Conservation (phyloP, 2,797 vertebrate species). For the Sphenodon punctatus region DNA sequence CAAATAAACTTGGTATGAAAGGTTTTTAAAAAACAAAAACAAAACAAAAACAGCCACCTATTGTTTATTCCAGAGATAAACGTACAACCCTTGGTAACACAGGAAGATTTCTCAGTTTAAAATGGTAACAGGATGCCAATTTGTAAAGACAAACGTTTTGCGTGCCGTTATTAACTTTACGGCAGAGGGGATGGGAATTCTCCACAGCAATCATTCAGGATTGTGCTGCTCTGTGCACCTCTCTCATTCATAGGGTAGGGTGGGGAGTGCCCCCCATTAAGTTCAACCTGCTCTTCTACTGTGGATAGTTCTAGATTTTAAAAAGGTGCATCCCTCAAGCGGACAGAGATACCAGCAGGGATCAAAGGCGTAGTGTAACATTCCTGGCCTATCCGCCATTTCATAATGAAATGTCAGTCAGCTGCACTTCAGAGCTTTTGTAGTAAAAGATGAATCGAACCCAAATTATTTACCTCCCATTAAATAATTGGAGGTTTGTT, state of each 20-base stretch:
- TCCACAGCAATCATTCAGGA: neutral
- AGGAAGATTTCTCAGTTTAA: slow-evolving; percentile 51
- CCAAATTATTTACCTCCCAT: neutral
- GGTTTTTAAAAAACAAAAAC: neutral
- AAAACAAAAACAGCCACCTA: slow-evolving; percentile 22
- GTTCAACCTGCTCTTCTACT: neutral
- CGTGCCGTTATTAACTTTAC: slow-evolving; percentile 39
- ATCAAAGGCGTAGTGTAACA: slow-evolving; percentile 60
- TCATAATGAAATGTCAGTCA: slow-evolving; percentile 44
- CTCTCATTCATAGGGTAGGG: neutral
- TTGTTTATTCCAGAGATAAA: slow-evolving; percentile 53
- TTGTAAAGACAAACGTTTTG: slow-evolving; percentile 58
- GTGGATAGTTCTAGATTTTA: slow-evolving; percentile 11
- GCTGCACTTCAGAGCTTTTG: neutral
- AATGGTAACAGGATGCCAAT: slow-evolving; percentile 53
- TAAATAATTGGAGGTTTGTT: neutral
- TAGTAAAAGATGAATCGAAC: neutral
- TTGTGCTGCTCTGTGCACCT: neutral
- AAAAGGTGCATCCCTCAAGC: slow-evolving; percentile 31
- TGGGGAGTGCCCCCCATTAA: fast-evolving
- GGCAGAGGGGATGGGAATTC: neutral
- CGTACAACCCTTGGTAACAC: slow-evolving; percentile 33
- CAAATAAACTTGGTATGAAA: slow-evolving; percentile 34
- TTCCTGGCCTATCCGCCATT: slow-evolving; percentile 42
- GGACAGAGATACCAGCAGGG: slow-evolving; percentile 48